These are phyloP conservation scores for Tachuris rubrigastra DNA, from an alignment of 2,113 vertebrate genomes.

Conservation along the genomic window DNA sequence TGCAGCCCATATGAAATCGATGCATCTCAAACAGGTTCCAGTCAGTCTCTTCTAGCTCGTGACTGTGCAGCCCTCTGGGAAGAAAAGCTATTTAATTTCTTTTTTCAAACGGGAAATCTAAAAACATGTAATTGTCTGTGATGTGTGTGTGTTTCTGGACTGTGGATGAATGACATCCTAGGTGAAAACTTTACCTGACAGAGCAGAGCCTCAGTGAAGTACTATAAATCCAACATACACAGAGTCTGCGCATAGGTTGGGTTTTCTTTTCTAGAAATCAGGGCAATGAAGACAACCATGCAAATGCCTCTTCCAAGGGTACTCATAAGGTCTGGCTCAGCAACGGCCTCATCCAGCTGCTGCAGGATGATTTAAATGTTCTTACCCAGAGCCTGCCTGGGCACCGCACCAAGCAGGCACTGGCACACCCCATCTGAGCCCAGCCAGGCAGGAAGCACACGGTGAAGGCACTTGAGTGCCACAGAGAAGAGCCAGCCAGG, in stretches of 20 bases:
- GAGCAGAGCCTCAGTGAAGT: neutral
- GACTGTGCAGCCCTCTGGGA: neutral
- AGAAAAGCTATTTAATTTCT: neutral
- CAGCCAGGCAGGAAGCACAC: rapidly evolving
- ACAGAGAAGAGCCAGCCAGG: neutral
- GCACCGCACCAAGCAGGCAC: neutral
- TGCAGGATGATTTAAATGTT: neutral
- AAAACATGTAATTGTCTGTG: neutral
- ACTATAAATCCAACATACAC: neutral
- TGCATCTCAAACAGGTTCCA: neutral
- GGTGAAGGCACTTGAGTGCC: neutral
- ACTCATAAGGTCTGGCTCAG: neutral
- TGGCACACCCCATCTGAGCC: neutral
- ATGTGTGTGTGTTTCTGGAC: neutral
- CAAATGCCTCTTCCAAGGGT: neutral
- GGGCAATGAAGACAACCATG: neutral
- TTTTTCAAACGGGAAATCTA: neutral
- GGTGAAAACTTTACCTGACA: neutral
- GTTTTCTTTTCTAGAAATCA: neutral
- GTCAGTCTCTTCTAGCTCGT: neutral
- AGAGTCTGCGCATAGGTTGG: neutral
- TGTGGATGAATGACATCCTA: neutral
- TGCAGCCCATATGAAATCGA: neutral
- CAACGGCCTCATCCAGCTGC: neutral
- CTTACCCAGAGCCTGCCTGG: neutral